These are phyloP conservation scores for Desmophyllum pertusum DNA, from an alignment of 92 coral and sea anemone genomes.

Conservation along the genomic window DNA sequence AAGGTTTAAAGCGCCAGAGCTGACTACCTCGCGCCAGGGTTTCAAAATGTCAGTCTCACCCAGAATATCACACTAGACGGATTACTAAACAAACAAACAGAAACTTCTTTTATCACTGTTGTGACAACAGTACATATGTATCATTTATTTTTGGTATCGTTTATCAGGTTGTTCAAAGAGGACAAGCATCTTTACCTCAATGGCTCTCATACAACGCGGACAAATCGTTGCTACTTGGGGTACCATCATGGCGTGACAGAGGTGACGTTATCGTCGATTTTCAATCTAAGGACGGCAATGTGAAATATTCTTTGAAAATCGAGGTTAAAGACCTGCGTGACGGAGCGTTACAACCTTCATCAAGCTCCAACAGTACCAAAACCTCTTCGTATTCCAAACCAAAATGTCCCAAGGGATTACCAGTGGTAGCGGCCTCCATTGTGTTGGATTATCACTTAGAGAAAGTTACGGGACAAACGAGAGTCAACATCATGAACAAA, in stretches of 20 bases:
- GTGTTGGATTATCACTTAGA: constrained; percentile 83
- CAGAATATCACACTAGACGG: too few relatives aligned
- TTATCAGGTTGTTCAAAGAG: constrained; percentile 76
- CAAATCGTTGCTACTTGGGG: constrained; percentile 68
- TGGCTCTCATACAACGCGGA: constrained; percentile 82
- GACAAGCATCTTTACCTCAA: constrained; percentile 75
- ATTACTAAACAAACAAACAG: too few relatives aligned
- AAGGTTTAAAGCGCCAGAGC: too few relatives aligned
- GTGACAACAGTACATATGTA: not conserved
- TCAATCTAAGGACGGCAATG: constrained; percentile 31
- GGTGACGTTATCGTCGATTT: constrained; percentile 77
- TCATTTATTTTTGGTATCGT: not conserved
- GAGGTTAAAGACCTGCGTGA: constrained; percentile 59
- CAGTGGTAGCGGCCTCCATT: constrained; percentile 88
- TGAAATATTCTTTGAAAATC: constrained; percentile 69
- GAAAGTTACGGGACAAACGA: constrained; percentile 73
- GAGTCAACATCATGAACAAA: constrained; percentile 72
- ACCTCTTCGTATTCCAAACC: constrained; percentile 50
- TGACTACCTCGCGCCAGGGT: too few relatives aligned
- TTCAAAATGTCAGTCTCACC: too few relatives aligned
- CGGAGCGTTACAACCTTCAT: not conserved
- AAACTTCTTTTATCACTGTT: too few relatives aligned
- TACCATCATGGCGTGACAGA: constrained; percentile 91
- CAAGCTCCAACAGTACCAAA: constrained; percentile 61
- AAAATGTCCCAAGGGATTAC: constrained; percentile 77